A percentile compares a stretch with the other conserved stretches of the same genome.
phyloP scores from a whole-genome alignment of 1,140 invertebrate genomes.

The Diabrotica undecimpunctata region DNA sequence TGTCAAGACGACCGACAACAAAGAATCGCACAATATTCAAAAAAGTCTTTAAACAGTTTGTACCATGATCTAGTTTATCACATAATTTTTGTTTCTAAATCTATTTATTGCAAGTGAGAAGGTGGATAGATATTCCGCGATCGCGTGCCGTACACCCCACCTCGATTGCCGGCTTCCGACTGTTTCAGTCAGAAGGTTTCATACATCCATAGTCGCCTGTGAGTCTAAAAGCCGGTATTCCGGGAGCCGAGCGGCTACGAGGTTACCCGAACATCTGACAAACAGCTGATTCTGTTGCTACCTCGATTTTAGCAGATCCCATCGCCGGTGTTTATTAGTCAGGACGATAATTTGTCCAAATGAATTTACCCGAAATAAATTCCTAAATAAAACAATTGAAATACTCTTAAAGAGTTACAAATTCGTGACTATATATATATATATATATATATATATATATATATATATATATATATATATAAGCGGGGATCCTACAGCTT shows the following conservation, averaged over 20 bases:
- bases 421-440: no score
- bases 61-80: neutral
- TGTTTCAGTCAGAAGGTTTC: constrained; percentile 6
- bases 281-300: constrained; percentile 24
- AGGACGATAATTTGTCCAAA: no score
- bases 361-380: no score
- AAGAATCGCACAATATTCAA: neutral
- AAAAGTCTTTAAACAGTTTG: constrained; percentile 3
- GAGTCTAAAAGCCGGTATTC: constrained; percentile 19
- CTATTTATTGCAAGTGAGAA: constrained; percentile 11
- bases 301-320: constrained; percentile 12
- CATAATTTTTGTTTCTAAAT: constrained; percentile 6
- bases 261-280: constrained; percentile 19
- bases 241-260: constrained; percentile 14
- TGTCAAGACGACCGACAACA: neutral
- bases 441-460: no score
- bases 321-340: constrained; percentile 1
- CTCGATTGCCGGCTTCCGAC: constrained; percentile 13
- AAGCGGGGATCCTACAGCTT: no score
- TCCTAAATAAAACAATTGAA: no score
- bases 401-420: no score
- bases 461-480: no score
- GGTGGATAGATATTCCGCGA: neutral
- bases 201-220: constrained; percentile 15
- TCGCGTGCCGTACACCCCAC: neutral